These are phyloP conservation scores for Glaucopsyche alexis DNA, from an alignment of 2,888 invertebrate genomes.

Conservation along the genomic window DNA sequence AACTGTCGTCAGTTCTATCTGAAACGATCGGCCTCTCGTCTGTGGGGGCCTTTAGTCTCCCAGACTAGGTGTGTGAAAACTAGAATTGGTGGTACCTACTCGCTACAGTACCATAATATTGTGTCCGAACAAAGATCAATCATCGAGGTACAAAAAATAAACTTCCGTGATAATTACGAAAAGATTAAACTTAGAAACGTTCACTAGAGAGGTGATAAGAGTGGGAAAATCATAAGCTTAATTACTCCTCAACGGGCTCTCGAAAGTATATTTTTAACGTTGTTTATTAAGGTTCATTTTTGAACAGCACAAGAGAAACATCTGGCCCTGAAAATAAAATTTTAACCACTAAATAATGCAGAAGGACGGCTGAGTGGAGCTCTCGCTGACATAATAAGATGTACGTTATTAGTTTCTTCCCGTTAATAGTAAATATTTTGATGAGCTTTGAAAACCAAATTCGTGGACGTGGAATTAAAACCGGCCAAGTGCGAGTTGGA, in stretches of 20 bases:
- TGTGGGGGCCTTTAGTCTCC: too few relatives aligned
- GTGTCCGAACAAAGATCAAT: neutral
- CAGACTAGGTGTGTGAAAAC: too few relatives aligned
- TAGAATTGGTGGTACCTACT: too few relatives aligned
- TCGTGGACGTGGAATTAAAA: neutral
- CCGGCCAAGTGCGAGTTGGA: too few relatives aligned
- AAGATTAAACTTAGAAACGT: constrained; percentile 18
- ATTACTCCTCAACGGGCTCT: neutral
- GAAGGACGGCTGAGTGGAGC: constrained; percentile 31
- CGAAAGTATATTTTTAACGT: neutral
- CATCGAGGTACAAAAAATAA: neutral
- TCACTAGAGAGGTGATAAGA: constrained; percentile 16
- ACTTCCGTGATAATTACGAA: constrained; percentile 4
- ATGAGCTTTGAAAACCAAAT: neutral
- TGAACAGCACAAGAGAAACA: neutral
- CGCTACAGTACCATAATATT: too few relatives aligned
- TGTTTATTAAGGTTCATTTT: neutral
- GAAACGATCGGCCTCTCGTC: too few relatives aligned
- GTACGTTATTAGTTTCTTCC: neutral
- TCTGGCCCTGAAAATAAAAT: constrained; percentile 8
- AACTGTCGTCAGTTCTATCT: too few relatives aligned
- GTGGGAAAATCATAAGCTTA: constrained; percentile 25
- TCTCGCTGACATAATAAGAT: neutral
- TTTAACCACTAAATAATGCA: constrained; percentile 22
- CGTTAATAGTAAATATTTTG: too few relatives aligned